Evolutionary conservation across 2,113 vertebrate species (phyloP).

Genomic region (Genyomyrus donnyi): DNA sequence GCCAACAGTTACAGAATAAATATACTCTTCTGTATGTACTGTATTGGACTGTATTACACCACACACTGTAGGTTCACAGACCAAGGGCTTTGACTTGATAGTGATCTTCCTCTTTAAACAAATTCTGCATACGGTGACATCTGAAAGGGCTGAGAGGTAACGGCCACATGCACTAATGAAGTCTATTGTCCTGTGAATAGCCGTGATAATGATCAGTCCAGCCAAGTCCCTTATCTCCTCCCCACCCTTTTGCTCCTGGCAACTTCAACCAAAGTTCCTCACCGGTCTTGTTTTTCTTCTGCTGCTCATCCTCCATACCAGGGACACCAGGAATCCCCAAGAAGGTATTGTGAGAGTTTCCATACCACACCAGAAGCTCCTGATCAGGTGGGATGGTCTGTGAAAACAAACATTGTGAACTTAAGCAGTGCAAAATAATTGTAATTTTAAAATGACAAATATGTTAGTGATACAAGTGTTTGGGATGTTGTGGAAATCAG

Average conservation of each 20-base stretch:
- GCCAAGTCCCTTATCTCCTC: neutral
- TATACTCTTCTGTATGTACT: neutral
- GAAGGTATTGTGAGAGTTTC: conserved; percentile 92
- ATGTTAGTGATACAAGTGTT: neutral
- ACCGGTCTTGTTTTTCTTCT: conserved; percentile 89
- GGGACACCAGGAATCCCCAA: conserved; percentile 91
- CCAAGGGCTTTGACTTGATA: neutral
- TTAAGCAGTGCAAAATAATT: neutral
- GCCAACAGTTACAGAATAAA: neutral
- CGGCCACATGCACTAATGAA: conserved; percentile 15
- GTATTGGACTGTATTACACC: too few relatives aligned
- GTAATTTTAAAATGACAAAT: neutral
- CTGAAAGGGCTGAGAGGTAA: neutral
- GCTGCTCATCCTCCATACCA: conserved; percentile 81
- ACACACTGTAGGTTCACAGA: neutral
- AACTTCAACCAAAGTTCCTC: conserved; percentile 32
- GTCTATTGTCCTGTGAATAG: neutral
- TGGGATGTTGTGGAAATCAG: neutral
- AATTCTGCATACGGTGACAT: neutral
- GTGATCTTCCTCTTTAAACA: conserved; percentile 9
- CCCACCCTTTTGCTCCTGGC: neutral
- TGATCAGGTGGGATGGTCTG: conserved; percentile 95
- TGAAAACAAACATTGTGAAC: neutral
- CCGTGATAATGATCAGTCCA: conserved; percentile 16
- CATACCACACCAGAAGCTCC: conserved; percentile 93